phyloP scores from a whole-genome alignment of 2,888 invertebrate genomes.

The Hanleya hanleyi region DNA sequence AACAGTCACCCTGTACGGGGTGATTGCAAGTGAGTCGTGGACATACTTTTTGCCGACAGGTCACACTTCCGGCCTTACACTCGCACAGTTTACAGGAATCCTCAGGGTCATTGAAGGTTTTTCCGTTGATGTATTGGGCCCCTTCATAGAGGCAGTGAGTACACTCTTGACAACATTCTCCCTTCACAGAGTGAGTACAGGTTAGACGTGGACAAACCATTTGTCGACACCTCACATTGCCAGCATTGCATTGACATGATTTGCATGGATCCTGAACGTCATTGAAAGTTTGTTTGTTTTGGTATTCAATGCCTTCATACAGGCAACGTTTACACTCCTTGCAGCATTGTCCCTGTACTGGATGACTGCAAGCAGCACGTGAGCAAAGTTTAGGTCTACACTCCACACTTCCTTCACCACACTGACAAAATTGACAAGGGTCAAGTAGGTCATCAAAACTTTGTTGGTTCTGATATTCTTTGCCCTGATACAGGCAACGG shows the following conservation, averaged over 20 bases:
- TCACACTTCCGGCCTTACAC: constrained; percentile 1
- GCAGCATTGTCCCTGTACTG: constrained; percentile 25
- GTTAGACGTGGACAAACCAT: constrained; percentile 42
- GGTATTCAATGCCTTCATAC: background rate
- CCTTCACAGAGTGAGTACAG: constrained; percentile 50
- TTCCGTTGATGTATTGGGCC: constrained; percentile 36
- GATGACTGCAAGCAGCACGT: constrained; percentile 17
- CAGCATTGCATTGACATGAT: constrained; percentile 22
- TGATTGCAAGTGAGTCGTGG: background rate
- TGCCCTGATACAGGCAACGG: constrained; percentile 39
- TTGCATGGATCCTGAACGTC: constrained; percentile 23
- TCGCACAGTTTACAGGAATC: constrained; percentile 9
- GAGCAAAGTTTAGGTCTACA: constrained; percentile 21
- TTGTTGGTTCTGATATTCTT: constrained; percentile 39
- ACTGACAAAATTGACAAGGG: constrained; percentile 33
- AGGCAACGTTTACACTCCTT: constrained; percentile 31
- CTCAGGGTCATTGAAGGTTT: constrained; percentile 28
- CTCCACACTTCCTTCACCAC: constrained; percentile 27
- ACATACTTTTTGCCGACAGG: background rate
- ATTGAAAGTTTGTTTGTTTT: constrained; percentile 18
- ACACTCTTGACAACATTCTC: constrained; percentile 49
- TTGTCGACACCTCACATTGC: constrained; percentile 36
- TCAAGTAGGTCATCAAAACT: constrained; percentile 31
- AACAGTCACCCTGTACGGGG: constrained; percentile 16
- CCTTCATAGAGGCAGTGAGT: constrained; percentile 46